Conservation (phyloP, 2,888 invertebrate species). For the Nephrotoma guestfalica region DNA sequence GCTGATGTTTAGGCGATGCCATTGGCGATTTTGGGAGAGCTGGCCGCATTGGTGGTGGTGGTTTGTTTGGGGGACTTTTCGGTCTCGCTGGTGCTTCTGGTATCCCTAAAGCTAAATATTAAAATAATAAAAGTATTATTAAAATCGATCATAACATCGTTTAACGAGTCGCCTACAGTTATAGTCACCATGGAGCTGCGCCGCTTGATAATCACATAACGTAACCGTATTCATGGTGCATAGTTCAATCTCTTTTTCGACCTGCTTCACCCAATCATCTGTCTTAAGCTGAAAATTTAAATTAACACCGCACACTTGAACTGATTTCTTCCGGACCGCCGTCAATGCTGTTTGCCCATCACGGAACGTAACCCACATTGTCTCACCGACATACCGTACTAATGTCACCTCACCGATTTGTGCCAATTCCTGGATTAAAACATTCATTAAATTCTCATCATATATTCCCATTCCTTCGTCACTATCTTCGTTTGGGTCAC, state of each 20-base stretch:
- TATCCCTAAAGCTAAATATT: conserved; percentile 25
- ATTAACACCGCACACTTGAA: conserved; percentile 48
- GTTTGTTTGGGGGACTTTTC: conserved; percentile 37
- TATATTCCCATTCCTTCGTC: conserved; percentile 46
- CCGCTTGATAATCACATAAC: conserved; percentile 35
- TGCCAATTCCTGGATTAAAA: conserved; percentile 63
- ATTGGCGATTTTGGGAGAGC: conserved; percentile 40
- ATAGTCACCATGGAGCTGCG: conserved; percentile 20
- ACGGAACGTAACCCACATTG: conserved; percentile 84
- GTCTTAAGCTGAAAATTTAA: conserved; percentile 65
- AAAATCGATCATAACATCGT: neutral
- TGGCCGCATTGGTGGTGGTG: conserved; percentile 37
- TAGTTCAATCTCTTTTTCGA: conserved; percentile 68
- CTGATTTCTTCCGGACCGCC: conserved; percentile 42
- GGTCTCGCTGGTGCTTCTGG: conserved; percentile 35
- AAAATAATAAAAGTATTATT: conserved; percentile 15
- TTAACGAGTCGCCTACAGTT: conserved; percentile 23
- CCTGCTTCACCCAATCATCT: conserved; percentile 68
- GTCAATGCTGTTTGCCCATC: conserved; percentile 79
- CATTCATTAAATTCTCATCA: conserved; percentile 67
- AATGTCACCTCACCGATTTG: conserved; percentile 81
- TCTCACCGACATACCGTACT: conserved; percentile 76
- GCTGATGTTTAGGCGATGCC: conserved; percentile 25
- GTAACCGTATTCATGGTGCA: conserved; percentile 77
- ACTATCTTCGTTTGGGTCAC: conserved; percentile 28